Conservation (phyloP, 1,140 invertebrate genomes). For the Papilio xuthus region DNA sequence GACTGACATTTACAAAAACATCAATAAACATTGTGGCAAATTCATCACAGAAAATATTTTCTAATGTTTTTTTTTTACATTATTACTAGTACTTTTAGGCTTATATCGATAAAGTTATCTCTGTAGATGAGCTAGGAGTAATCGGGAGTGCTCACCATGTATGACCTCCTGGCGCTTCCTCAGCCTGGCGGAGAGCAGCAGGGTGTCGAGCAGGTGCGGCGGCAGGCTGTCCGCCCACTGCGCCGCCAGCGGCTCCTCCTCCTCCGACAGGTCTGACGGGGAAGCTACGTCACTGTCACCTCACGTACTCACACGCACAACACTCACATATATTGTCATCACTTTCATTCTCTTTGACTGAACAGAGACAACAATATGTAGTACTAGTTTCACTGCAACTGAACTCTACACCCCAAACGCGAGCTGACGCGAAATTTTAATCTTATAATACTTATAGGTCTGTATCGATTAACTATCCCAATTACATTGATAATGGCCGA, state of each 20-base stretch:
- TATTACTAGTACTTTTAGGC: no score
- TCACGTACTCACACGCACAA: background rate
- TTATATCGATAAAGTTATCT: background rate
- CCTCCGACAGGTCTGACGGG: slow-evolving; percentile 79
- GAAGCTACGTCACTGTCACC: slow-evolving; percentile 51
- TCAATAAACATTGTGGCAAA: background rate
- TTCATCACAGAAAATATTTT: background rate
- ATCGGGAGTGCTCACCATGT: slow-evolving; percentile 96
- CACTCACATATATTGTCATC: background rate
- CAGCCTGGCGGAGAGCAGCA: slow-evolving; percentile 77
- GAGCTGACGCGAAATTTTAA: no score
- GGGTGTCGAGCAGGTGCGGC: slow-evolving; percentile 74
- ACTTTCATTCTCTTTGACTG: no score
- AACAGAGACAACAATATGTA: no score
- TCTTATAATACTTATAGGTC: no score
- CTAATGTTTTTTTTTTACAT: no score
- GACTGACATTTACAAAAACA: background rate
- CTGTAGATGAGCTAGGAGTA: no score
- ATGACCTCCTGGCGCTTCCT: slow-evolving; percentile 98
- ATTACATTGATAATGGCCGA: no score
- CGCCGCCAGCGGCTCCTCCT: slow-evolving; percentile 81
- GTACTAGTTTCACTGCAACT: no score
- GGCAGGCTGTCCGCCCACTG: slow-evolving; percentile 91
- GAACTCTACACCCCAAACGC: no score
- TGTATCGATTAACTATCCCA: no score